These are phyloP conservation scores for Sinodicranocentrus sp. DNA, from an alignment of 2,888 invertebrate genomes.

Conservation along the genomic window DNA sequence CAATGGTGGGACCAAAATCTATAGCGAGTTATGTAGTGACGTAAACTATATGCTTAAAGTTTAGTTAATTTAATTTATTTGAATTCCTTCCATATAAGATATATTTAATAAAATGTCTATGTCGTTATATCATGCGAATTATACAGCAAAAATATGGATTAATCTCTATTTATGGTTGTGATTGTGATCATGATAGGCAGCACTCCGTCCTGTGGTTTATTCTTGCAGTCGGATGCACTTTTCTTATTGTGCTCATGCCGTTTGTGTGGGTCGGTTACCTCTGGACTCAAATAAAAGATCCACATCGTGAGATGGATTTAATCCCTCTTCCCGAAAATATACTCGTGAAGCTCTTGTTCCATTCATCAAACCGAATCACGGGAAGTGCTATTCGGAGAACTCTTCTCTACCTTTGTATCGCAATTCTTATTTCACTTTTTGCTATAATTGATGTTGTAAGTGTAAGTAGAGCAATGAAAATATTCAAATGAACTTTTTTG, in stretches of 20 bases:
- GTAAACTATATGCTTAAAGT: too few relatives aligned
- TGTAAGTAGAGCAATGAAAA: slow-evolving; percentile 33
- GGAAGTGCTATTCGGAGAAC: slow-evolving; percentile 83
- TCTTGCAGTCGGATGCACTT: slow-evolving; percentile 76
- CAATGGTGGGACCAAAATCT: too few relatives aligned
- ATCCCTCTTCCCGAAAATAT: slow-evolving; percentile 74
- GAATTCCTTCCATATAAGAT: too few relatives aligned
- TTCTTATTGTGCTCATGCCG: slow-evolving; percentile 83
- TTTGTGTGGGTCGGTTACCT: slow-evolving; percentile 88
- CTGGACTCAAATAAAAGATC: slow-evolving; percentile 82
- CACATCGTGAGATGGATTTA: slow-evolving; percentile 79
- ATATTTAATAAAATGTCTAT: too few relatives aligned
- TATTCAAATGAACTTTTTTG: neutral
- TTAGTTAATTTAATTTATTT: too few relatives aligned
- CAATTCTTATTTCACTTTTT: slow-evolving; percentile 83
- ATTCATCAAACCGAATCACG: slow-evolving; percentile 83
- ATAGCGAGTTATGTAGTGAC: too few relatives aligned
- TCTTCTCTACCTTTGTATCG: slow-evolving; percentile 84
- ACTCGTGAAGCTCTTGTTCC: slow-evolving; percentile 81
- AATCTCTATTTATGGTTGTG: neutral
- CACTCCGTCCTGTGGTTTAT: slow-evolving; percentile 74
- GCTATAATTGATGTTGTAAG: slow-evolving; percentile 84
- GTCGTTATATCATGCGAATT: too few relatives aligned
- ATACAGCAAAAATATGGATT: too few relatives aligned
- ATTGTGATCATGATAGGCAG: slow-evolving; percentile 56